A percentile compares a stretch with the other conserved stretches of the same genome.
Conservation (phyloP, 1,140 invertebrate genomes). For the Lethocerus indicus region DNA sequence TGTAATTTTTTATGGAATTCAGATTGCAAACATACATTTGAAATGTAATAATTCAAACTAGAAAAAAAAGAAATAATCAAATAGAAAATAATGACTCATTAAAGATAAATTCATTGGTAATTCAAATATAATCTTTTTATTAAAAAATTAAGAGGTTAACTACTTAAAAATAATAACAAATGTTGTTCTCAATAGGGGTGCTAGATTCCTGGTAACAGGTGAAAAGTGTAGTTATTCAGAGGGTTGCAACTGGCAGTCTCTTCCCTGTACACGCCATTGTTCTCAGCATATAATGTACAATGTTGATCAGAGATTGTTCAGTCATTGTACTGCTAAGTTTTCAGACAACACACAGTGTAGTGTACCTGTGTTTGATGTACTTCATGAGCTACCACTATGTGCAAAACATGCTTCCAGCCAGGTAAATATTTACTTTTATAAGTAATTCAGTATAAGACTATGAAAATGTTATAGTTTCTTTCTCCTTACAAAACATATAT, state of each 20-base stretch:
- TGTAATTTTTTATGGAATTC: too few relatives aligned
- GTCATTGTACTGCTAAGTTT: slow-evolving; percentile 76
- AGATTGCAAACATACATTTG: too few relatives aligned
- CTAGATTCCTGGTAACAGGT: slow-evolving; percentile 8
- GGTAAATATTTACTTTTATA: slow-evolving; percentile 4
- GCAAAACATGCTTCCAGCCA: slow-evolving; percentile 48
- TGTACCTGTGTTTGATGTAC: slow-evolving; percentile 69
- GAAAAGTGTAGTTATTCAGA: slow-evolving; percentile 13
- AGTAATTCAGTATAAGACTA: too few relatives aligned
- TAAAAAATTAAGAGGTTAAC: too few relatives aligned
- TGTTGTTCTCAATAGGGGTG: slow-evolving; percentile 6
- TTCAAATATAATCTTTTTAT: too few relatives aligned
- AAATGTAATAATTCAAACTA: background rate
- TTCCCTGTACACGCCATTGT: slow-evolving; percentile 72
- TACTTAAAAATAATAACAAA: background rate
- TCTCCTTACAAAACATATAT: too few relatives aligned
- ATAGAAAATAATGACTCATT: too few relatives aligned
- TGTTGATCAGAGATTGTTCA: slow-evolving; percentile 71
- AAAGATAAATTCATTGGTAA: too few relatives aligned
- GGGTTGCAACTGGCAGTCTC: slow-evolving; percentile 25
- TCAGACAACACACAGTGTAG: slow-evolving; percentile 76
- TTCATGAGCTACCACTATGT: slow-evolving; percentile 68
- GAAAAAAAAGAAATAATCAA: too few relatives aligned
- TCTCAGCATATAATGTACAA: slow-evolving; percentile 72
- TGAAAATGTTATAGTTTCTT: too few relatives aligned